phyloP scores from a whole-genome alignment of 2,797 vertebrate genomes.

The Lagocephalus sceleratus region DNA sequence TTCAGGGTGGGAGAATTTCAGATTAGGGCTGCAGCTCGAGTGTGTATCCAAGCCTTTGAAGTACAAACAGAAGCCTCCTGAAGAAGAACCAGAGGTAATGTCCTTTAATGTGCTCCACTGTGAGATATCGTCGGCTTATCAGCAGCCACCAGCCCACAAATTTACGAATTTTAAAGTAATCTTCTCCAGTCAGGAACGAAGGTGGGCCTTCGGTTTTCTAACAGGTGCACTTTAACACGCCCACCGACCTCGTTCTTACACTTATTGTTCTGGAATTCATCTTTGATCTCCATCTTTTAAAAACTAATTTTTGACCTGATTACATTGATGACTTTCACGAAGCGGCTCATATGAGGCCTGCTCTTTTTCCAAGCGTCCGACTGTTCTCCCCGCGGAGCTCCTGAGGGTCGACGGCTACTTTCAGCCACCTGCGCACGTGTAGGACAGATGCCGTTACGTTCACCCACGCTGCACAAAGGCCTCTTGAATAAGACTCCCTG shows the following conservation, averaged over 20 bases:
- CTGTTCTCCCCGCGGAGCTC: neutral
- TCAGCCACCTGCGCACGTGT: conserved; percentile 35
- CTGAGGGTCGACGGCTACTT: neutral
- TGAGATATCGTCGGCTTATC: conserved; percentile 84
- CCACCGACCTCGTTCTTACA: neutral
- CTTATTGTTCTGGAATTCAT: conserved; percentile 5
- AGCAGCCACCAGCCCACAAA: conserved; percentile 72
- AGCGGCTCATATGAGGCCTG: too few relatives aligned
- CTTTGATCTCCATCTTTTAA: too few relatives aligned
- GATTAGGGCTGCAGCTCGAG: conserved; percentile 66
- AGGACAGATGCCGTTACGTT: conserved; percentile 12
- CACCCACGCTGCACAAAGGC: conserved; percentile 5
- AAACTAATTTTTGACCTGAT: too few relatives aligned
- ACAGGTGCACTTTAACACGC: conserved; percentile 1
- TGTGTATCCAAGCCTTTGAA: conserved; percentile 79
- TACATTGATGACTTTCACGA: too few relatives aligned
- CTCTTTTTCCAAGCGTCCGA: neutral
- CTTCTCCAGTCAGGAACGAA: conserved; percentile 51
- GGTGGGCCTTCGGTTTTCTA: neutral
- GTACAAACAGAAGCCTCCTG: conserved; percentile 70
- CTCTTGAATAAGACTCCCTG: conserved; percentile 41
- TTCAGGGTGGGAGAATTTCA: conserved; percentile 9
- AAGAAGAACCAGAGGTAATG: conserved; percentile 72
- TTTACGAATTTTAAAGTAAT: conserved; percentile 70
- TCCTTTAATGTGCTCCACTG: conserved; percentile 74